A percentile compares a stretch with the other conserved stretches of the same genome.
phyloP scores from a whole-genome alignment of 2,888 invertebrate species.

The Mythimna albipuncta region DNA sequence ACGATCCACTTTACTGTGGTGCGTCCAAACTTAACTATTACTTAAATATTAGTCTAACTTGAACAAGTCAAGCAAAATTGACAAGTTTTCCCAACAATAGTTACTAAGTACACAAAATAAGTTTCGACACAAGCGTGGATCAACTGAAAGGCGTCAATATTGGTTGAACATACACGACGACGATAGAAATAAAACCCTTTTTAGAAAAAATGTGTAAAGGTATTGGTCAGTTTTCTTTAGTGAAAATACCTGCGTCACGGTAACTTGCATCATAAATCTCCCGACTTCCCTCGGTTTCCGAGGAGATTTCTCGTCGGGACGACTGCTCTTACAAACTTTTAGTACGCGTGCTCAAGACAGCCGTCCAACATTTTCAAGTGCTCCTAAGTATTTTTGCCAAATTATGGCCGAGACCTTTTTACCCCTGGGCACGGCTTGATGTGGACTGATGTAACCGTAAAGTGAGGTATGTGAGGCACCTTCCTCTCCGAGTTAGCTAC shows the following conservation, averaged over 20 bases:
- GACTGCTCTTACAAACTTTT: constrained; percentile 80
- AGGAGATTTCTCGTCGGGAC: constrained; percentile 83
- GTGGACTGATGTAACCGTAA: constrained; percentile 34
- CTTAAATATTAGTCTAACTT: constrained; percentile 14
- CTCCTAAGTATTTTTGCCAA: constrained; percentile 77
- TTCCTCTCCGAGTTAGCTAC: constrained; percentile 5
- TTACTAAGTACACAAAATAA: constrained; percentile 34
- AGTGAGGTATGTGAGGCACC: constrained; percentile 30
- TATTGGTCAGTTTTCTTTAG: constrained; percentile 80
- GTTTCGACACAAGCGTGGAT: constrained; percentile 30
- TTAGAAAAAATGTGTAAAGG: constrained; percentile 67
- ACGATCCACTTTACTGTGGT: constrained; percentile 6
- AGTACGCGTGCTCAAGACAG: constrained; percentile 81
- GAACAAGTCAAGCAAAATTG: constrained; percentile 25
- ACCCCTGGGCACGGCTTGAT: constrained; percentile 39
- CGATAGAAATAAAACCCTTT: constrained; percentile 40
- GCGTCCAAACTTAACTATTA: constrained; percentile 29
- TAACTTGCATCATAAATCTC: constrained; percentile 87
- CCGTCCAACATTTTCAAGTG: constrained; percentile 78
- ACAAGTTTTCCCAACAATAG: constrained; percentile 20
- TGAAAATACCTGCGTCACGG: constrained; percentile 85
- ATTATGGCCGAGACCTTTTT: constrained; percentile 71
- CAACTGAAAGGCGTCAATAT: constrained; percentile 44
- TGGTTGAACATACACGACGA: constrained; percentile 20
- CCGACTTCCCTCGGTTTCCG: constrained; percentile 74